Evolutionary conservation across 2,888 invertebrate species (phyloP), one percentile per base, ranked within the genome.

Genomic region (Eilema griseolum): DNA sequence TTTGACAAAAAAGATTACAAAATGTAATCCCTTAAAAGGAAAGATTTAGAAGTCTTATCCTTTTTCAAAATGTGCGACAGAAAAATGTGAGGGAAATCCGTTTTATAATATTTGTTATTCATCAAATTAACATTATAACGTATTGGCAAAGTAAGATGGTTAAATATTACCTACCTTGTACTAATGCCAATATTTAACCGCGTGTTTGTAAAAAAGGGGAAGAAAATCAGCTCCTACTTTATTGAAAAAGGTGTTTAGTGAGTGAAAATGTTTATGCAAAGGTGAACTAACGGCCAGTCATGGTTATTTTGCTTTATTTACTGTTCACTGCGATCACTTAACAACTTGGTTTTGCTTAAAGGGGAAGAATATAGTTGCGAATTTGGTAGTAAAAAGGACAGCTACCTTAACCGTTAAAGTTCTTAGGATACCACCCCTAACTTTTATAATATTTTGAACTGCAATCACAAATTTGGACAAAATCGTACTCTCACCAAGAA

Each of bases 11-110:
- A 67, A 80, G 78, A 80, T 80, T 74, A 80, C 80, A 78, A 73
- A 81, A 75, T 66, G 68, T 80, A 80, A 81, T 80, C 74, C 75
- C 71, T 28, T 64, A 73, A 81, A 81, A 71, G 82, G 74, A 75
- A 81, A 76, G 75, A 76, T 75, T 72, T 72, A 66, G 63, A 72
- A 73, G 78, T 80, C 71, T 78, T 76, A 78, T 75, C 82, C 78
- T 78, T 82, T 81, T 70, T 76, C 76, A 76, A 78, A 81, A 80
- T 74, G 74, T 78, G 72, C 61, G 70, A 61, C 72, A 70, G 67
- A 78, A 72, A 70, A 73, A 75, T 74, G 65, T 71, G 24, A 56
- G 59, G 67, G 61, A 75, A 81, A 76, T 73, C 78, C 67, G 70
- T 72, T 78, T 76, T 71, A 61, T 75, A 60, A 64, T 66, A 63